Conservation (phyloP, 2,797 vertebrate genomes). For the Eulemur rubriventer region DNA sequence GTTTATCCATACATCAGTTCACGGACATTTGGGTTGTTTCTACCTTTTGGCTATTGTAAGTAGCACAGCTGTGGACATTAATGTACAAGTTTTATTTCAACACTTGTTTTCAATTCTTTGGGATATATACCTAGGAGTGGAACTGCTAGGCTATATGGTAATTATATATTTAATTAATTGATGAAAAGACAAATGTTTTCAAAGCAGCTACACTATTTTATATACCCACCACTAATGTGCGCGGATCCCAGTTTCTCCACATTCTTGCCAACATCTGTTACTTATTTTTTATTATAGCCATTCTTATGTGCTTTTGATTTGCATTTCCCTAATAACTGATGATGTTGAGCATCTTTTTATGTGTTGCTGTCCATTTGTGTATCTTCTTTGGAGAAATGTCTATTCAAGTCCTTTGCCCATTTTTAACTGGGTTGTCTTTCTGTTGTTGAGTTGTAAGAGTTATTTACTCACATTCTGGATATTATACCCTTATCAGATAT, state of each 20-base stretch:
- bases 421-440: not conserved
- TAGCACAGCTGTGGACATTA: not conserved
- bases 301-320: not conserved
- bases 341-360: not conserved
- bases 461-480: not conserved
- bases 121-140: not conserved
- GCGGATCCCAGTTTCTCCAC: not conserved
- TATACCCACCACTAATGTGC: not conserved
- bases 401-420: not conserved
- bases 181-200: not conserved
- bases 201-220: not conserved
- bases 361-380: not conserved
- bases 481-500: not conserved
- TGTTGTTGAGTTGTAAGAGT: not conserved
- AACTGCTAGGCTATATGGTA: not conserved
- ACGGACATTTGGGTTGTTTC: not conserved
- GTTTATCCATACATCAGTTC: not conserved
- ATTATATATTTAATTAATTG: conserved; percentile 23
- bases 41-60: not conserved
- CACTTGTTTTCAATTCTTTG: not conserved
- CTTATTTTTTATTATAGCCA: not conserved
- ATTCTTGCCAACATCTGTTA: not conserved
- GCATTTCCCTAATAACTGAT: not conserved
- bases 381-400: not conserved
- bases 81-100: not conserved